Evolutionary conservation across 1,140 invertebrate genomes (phyloP).

Genomic region (Magallana ariakensis): DNA sequence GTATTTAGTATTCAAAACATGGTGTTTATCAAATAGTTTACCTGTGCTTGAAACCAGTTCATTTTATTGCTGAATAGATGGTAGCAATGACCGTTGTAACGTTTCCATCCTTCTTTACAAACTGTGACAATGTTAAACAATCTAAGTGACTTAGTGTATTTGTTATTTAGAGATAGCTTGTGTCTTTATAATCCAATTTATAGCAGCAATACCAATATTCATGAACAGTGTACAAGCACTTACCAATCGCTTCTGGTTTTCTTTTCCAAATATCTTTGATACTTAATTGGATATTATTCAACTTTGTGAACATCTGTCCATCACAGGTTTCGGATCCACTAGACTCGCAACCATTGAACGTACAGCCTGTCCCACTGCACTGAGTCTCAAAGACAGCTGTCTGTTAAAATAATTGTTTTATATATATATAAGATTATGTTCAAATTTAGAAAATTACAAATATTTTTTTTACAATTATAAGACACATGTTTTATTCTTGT

Average conservation of each 20-base stretch:
- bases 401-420: not conserved
- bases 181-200: no score
- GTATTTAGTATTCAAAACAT: no score
- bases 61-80: not conserved
- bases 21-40: not conserved
- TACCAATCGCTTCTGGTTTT: not conserved
- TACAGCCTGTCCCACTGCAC: constrained; percentile 5
- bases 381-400: not conserved
- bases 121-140: not conserved
- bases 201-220: no score
- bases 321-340: not conserved
- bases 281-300: not conserved
- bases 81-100: not conserved
- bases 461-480: no score
- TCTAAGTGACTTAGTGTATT: no score
- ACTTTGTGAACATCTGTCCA: not conserved
- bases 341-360: constrained; percentile 3
- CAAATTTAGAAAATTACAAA: no score
- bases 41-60: constrained; percentile 28
- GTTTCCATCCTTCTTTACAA: not conserved
- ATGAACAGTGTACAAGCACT: no score
- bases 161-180: no score
- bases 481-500: not conserved
- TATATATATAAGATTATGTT: no score
- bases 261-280: not conserved